A percentile compares a stretch with the other conserved stretches of the same genome.
These are phyloP conservation scores for Idaea aversata DNA, from an alignment of 2,888 invertebrate species.

Conservation along the genomic window DNA sequence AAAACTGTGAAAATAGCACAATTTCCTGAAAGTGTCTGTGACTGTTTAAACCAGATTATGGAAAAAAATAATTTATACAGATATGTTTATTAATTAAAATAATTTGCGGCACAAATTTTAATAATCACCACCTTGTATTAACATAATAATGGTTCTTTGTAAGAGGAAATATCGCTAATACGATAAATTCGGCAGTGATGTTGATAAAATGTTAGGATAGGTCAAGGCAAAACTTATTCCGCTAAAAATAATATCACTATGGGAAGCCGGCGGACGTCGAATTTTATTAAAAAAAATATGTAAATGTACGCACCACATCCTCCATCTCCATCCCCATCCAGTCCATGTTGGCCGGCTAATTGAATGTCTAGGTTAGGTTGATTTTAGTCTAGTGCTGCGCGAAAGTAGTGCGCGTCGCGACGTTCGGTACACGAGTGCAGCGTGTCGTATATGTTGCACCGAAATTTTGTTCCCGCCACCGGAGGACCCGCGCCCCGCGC, in stretches of 20 bases:
- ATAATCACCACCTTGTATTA: slow-evolving; percentile 7
- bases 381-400: slow-evolving; percentile 60
- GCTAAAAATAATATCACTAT: slow-evolving; percentile 30
- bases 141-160: background rate
- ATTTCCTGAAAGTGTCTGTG: too few species aligned
- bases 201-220: slow-evolving; percentile 75
- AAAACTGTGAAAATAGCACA: too few species aligned
- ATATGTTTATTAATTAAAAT: background rate
- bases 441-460: slow-evolving; percentile 75
- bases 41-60: too few species aligned
- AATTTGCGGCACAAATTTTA: too few species aligned
- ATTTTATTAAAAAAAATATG: slow-evolving; percentile 19
- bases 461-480: slow-evolving; percentile 72
- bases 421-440: slow-evolving; percentile 77
- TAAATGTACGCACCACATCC: slow-evolving; percentile 68
- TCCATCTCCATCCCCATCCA: slow-evolving; percentile 79
- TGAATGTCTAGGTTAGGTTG: slow-evolving; percentile 55
- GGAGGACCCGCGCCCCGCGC: slow-evolving; percentile 56
- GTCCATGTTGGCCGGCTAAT: slow-evolving; percentile 67
- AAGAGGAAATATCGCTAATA: slow-evolving; percentile 34
- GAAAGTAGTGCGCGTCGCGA: slow-evolving; percentile 75
- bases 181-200: slow-evolving; percentile 49
- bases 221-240: slow-evolving; percentile 62
- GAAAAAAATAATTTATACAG: too few species aligned
- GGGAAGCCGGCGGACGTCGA: slow-evolving; percentile 10